Conservation (phyloP, 2,888 invertebrate species). For the Pristionchus maxplancki region DNA sequence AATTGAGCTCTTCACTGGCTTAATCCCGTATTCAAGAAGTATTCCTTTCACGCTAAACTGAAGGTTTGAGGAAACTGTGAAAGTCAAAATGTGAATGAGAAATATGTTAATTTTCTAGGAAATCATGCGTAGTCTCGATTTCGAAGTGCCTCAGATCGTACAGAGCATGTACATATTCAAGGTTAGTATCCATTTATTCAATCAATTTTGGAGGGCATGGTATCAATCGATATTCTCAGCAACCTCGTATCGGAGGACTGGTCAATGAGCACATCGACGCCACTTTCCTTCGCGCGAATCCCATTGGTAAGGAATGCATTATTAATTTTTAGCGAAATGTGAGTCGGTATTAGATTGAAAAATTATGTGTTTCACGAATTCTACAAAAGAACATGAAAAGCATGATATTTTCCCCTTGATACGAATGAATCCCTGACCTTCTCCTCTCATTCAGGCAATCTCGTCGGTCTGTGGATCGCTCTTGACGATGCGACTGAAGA, state of each 20-base stretch:
- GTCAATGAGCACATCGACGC: conserved; percentile 85
- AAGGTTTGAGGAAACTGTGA: conserved; percentile 56
- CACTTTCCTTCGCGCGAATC: conserved; percentile 90
- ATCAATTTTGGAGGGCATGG: too few species aligned
- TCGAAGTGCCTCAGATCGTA: conserved; percentile 88
- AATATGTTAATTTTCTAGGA: conserved; percentile 70
- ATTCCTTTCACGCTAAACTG: conserved; percentile 89
- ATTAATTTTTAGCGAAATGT: neutral
- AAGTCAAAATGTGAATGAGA: neutral
- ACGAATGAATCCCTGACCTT: too few species aligned
- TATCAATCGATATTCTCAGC: conserved; percentile 18
- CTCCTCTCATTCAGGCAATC: conserved; percentile 1
- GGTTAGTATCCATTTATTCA: conserved; percentile 68
- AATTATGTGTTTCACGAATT: too few species aligned
- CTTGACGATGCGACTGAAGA: conserved; percentile 92
- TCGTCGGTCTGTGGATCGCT: conserved; percentile 95
- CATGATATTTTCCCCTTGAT: too few species aligned
- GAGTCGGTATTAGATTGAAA: too few species aligned
- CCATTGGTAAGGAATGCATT: conserved; percentile 81
- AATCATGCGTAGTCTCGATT: conserved; percentile 85
- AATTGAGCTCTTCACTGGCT: conserved; percentile 84
- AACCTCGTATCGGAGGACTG: conserved; percentile 87
- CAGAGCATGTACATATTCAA: conserved; percentile 99
- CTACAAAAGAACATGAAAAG: too few species aligned
- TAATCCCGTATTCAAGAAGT: conserved; percentile 87